These are phyloP conservation scores for Andrena fulva DNA, from an alignment of 2,888 invertebrate species.

Conservation along the genomic window DNA sequence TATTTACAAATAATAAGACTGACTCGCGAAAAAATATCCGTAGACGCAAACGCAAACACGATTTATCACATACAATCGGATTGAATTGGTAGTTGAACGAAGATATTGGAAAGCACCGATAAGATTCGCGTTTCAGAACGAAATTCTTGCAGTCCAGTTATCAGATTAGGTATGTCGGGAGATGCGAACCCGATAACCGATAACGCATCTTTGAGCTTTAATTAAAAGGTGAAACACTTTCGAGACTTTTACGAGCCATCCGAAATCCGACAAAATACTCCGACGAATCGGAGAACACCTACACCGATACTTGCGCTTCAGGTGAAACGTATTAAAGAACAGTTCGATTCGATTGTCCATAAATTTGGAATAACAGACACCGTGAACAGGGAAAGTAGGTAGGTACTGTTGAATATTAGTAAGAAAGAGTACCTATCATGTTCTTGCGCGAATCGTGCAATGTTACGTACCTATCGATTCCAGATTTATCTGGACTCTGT, in stretches of 20 bases:
- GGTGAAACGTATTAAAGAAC: not conserved
- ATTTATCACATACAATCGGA: constrained; percentile 28
- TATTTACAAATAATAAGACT: constrained; percentile 33
- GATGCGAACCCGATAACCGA: constrained; percentile 31
- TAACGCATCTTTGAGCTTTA: constrained; percentile 48
- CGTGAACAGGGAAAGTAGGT: not conserved
- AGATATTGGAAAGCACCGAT: constrained; percentile 55
- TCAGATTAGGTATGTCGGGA: constrained; percentile 58
- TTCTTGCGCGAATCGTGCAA: too few relatives aligned
- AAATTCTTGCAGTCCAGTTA: constrained; percentile 55
- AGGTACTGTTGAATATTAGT: not conserved
- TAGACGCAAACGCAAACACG: constrained; percentile 32
- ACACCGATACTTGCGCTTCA: not conserved
- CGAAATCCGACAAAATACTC: not conserved
- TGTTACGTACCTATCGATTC: too few relatives aligned
- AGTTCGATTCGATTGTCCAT: not conserved
- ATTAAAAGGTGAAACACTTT: constrained; percentile 31
- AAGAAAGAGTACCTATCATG: not conserved
- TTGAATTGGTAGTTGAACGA: constrained; percentile 38
- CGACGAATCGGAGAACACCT: not conserved
- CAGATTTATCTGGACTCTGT: too few relatives aligned
- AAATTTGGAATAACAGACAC: not conserved
- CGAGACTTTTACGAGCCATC: not conserved
- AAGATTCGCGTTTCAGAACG: constrained; percentile 54
- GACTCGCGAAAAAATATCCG: constrained; percentile 1